A percentile compares a stretch with the other conserved stretches of the same genome.
Conservation (phyloP, 2,113 vertebrate genomes). For the Panthera tigris region DNA sequence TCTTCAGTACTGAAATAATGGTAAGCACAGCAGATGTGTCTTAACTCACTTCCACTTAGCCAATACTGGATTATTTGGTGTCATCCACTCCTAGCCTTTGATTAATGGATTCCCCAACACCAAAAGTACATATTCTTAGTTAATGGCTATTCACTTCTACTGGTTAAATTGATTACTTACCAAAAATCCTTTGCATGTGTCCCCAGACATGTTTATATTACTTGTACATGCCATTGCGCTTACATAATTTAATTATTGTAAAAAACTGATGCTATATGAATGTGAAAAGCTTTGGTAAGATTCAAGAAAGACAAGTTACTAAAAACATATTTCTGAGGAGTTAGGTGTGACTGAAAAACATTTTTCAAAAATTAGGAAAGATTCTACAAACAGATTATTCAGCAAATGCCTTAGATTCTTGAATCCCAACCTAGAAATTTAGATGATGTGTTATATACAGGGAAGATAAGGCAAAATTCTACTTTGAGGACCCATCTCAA, state of each 20-base stretch:
- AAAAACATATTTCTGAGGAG: slow-evolving; percentile 8
- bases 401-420: not conserved
- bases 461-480: not conserved
- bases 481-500: not conserved
- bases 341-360: not conserved
- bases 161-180: not conserved
- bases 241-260: not conserved
- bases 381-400: not conserved
- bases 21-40: not conserved
- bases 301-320: not conserved
- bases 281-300: not conserved
- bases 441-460: not conserved
- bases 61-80: not conserved
- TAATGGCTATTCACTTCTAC: not conserved
- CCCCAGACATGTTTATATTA: not conserved
- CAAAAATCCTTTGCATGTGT: not conserved
- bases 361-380: not conserved
- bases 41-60: not conserved
- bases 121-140: not conserved
- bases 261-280: not conserved
- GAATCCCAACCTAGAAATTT: not conserved
- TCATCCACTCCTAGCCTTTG: not conserved
- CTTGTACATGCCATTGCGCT: not conserved
- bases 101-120: not conserved
- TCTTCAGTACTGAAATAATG: not conserved